Percentiles rank a stretch among this genome's conserved stretches.
These are phyloP conservation scores for Anabas testudineus DNA, from an alignment of 2,797 vertebrate species.

Conservation along the genomic window DNA sequence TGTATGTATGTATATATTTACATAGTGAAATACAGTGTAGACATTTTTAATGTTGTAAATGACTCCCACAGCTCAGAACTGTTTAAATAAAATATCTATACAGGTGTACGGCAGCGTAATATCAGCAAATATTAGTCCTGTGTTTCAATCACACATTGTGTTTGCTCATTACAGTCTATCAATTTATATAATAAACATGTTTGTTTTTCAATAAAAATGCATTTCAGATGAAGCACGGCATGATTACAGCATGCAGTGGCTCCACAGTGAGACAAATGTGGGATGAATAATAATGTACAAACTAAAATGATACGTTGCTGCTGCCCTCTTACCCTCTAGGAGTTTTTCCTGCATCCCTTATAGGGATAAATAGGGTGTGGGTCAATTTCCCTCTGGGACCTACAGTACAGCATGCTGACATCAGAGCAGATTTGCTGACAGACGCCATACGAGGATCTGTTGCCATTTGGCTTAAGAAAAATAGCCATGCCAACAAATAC, in stretches of 20 bases:
- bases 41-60: no score
- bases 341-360: conserved; percentile 43
- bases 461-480: conserved; percentile 72
- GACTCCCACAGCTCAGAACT: no score
- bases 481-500: conserved; percentile 77
- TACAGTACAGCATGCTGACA: conserved; percentile 51
- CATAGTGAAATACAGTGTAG: no score
- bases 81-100: no score
- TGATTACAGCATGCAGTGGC: conserved; percentile 1
- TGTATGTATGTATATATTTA: no score
- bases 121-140: no score
- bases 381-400: conserved; percentile 53
- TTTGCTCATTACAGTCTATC: no score
- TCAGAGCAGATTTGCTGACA: conserved; percentile 69
- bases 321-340: conserved; percentile 45
- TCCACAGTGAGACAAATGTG: not conserved
- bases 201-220: not conserved
- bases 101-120: no score
- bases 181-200: not conserved
- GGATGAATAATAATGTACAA: conserved; percentile 35
- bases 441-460: conserved; percentile 62
- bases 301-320: conserved; percentile 49
- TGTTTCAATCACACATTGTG: no score
- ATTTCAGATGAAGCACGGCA: not conserved
- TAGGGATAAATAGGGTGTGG: conserved; percentile 54